These are phyloP conservation scores for Neogobius melanostomus DNA, from an alignment of 2,113 vertebrate genomes.

Conservation along the genomic window DNA sequence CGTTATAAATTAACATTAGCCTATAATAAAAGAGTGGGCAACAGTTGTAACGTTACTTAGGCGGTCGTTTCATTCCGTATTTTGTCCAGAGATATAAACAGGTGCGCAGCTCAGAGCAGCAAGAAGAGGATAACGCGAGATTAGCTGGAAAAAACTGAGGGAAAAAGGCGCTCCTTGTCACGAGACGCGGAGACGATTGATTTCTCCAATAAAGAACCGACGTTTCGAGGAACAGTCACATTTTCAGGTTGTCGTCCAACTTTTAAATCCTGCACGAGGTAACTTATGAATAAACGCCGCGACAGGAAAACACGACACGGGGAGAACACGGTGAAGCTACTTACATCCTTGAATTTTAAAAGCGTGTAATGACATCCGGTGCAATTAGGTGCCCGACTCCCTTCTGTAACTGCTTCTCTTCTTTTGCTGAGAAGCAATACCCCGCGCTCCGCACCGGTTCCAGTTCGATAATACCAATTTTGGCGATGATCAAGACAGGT, in stretches of 20 bases:
- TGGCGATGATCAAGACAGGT: slow-evolving; percentile 68
- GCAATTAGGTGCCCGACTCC: slow-evolving; percentile 60
- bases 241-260: not conserved
- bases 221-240: not conserved
- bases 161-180: not conserved
- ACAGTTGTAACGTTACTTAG: not conserved
- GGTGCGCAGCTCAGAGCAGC: slow-evolving; percentile 24
- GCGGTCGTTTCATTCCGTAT: not conserved
- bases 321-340: slow-evolving; percentile 23
- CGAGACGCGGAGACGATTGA: not conserved
- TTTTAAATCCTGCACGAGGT: not conserved
- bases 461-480: slow-evolving; percentile 50
- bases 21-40: not conserved
- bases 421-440: slow-evolving; percentile 20
- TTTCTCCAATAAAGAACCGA: not conserved
- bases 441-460: slow-evolving; percentile 23
- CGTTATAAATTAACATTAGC: not conserved
- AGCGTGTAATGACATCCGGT: slow-evolving; percentile 74
- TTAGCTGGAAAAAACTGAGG: not conserved
- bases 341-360: slow-evolving; percentile 62
- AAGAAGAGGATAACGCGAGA: not conserved
- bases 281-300: not conserved
- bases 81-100: slow-evolving; percentile 25
- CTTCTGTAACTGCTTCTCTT: slow-evolving; percentile 19
- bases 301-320: not conserved